Evolutionary conservation across 2,797 vertebrate species (phyloP), one percentile per base, ranked within the genome.

Genomic region (Oreonectes daqikongensis): DNA sequence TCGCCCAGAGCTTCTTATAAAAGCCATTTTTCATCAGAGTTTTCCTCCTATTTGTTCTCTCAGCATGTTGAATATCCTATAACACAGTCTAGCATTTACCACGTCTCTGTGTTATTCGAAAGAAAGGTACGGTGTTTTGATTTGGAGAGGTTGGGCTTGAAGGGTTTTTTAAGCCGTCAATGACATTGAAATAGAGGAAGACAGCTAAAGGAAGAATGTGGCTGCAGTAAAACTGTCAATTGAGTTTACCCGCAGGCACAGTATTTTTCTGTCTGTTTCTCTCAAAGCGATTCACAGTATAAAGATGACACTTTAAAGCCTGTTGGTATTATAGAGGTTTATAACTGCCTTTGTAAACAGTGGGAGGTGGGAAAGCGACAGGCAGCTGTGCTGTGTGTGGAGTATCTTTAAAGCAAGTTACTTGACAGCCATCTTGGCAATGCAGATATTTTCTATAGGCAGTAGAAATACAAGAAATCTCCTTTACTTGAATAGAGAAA

Each of bases 21-120:
- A 85, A 85, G 70, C 60, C 55, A 68, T 77, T 85, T 86, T 82
- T 86, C 79, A 82, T 87, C 65, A 63, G 40, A 28, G 77, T 83
- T 68, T 26, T 48, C 70, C 72, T 75, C 72, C 48, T 46, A 59
- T 77, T 84, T 67, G 48, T 79, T 84, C 48, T 75, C 52, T 66
- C 74, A 77, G 79, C 82, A 81, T 84, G 81, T 81, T 81, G 78
- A 77, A 79, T 75, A 87, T 85, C 80, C 84, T 72, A 79, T 88
- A 84, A 85, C 83, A 88, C 55, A 60, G 77, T 72, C 63, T 70
- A 75, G 60, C 69, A 78, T 77, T 64, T 61, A 53, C 74, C 64
- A 28, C 24, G 59, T 40, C 46, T 57, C 64, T 79, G 60, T 69
- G 79, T 74, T 82, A 80, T 84, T 79, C 81, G 73, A 83, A 77